phyloP scores from a whole-genome alignment of 23 tunicate species.

The Trididemnum nubilum region DNA sequence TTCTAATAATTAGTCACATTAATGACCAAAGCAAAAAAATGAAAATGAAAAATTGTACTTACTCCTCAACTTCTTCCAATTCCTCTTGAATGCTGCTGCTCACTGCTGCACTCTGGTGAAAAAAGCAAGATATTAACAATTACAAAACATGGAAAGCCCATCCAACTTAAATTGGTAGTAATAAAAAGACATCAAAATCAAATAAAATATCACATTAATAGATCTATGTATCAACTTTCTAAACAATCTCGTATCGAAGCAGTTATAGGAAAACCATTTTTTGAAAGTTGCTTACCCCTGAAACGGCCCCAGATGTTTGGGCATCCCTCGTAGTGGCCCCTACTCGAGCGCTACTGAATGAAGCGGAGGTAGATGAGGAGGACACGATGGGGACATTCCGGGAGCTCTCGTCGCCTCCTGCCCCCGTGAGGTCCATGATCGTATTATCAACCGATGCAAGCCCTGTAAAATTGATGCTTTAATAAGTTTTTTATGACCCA shows the following conservation, averaged over 20 bases:
- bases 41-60: not conserved
- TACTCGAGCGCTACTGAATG: not conserved
- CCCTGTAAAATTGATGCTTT: conserved; percentile 35
- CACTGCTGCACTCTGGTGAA: conserved; percentile 58
- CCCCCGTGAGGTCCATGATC: conserved; percentile 73
- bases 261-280: no score
- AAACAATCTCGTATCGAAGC: no score
- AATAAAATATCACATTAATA: no score
- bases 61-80: conserved; percentile 45
- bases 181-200: no score
- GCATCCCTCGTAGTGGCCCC: conserved; percentile 25
- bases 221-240: no score
- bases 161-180: not conserved
- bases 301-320: conserved; percentile 28
- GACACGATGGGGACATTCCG: conserved; percentile 56
- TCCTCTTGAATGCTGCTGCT: conserved; percentile 80
- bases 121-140: not conserved
- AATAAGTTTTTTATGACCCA: no score
- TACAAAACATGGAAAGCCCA: not conserved
- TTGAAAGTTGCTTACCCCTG: conserved; percentile 28
- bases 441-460: conserved; percentile 74
- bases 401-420: conserved; percentile 61
- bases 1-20: no score
- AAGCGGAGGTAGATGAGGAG: conserved; percentile 37
- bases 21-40: no score